Conservation (phyloP, 2,888 invertebrate species). For the Acrobasis consociella region DNA sequence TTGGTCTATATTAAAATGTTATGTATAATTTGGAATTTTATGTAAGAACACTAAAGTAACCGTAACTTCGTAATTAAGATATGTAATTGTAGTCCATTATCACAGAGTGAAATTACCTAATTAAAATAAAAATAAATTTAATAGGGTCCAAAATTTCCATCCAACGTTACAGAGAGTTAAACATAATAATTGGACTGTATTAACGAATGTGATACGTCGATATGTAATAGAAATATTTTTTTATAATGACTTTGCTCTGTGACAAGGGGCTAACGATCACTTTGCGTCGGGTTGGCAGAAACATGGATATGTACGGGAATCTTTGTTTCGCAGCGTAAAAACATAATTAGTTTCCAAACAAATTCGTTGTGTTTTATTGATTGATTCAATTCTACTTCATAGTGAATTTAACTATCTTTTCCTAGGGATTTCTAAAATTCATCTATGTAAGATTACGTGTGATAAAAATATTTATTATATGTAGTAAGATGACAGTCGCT, state of each 20-base stretch:
- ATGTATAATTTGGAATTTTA: slow-evolving; percentile 66
- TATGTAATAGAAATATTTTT: slow-evolving; percentile 66
- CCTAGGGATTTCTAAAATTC: slow-evolving; percentile 50
- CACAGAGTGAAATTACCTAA: slow-evolving; percentile 69
- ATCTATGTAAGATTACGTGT: slow-evolving; percentile 66
- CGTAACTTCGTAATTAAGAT: slow-evolving; percentile 55
- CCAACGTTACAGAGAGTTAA: slow-evolving; percentile 62
- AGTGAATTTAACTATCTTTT: slow-evolving; percentile 40
- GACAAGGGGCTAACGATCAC: slow-evolving; percentile 58
- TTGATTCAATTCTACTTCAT: slow-evolving; percentile 41
- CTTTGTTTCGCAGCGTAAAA: slow-evolving; percentile 77
- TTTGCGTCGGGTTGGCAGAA: slow-evolving; percentile 54
- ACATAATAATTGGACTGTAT: slow-evolving; percentile 69
- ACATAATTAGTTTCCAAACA: slow-evolving; percentile 71
- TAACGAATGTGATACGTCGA: slow-evolving; percentile 67
- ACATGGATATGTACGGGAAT: slow-evolving; percentile 81
- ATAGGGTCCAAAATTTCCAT: slow-evolving; percentile 81
- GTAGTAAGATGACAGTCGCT: slow-evolving; percentile 79
- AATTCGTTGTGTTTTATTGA: slow-evolving; percentile 42
- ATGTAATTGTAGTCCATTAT: slow-evolving; percentile 51
- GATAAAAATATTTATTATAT: slow-evolving; percentile 70
- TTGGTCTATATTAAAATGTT: slow-evolving; percentile 71
- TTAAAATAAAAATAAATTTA: slow-evolving; percentile 64
- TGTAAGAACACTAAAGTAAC: slow-evolving; percentile 57
- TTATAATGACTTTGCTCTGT: slow-evolving; percentile 70